phyloP scores from a whole-genome alignment of 2,888 invertebrate species.

The Cylindroiulus punctatus region DNA sequence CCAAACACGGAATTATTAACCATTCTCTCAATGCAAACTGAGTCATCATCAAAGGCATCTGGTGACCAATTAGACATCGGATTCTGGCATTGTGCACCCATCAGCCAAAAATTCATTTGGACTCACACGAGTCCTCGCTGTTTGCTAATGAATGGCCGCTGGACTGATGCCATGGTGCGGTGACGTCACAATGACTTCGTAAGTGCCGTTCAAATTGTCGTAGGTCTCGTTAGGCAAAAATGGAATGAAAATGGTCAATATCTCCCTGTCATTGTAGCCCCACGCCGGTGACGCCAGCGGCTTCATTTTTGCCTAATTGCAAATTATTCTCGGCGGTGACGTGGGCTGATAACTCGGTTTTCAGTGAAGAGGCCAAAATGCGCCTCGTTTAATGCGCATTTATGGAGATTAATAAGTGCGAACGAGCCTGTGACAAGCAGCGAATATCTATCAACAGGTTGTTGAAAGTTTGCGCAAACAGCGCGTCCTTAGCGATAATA shows the following conservation, averaged over 20 bases:
- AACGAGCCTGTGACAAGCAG: constrained; percentile 14
- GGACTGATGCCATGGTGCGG: background rate
- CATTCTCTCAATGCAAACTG: background rate
- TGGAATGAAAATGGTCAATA: background rate
- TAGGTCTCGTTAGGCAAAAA: background rate
- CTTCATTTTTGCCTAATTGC: constrained; percentile 35
- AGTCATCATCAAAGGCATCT: background rate
- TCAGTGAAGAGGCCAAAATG: background rate
- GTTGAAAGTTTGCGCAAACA: constrained; percentile 37
- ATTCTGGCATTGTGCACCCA: background rate
- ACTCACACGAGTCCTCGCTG: background rate
- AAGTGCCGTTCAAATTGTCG: background rate
- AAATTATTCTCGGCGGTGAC: background rate
- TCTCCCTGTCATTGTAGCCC: background rate
- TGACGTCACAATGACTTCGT: background rate
- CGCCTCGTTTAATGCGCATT: background rate
- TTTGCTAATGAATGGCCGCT: background rate
- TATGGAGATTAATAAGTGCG: background rate
- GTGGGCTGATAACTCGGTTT: background rate
- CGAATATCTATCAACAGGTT: constrained; percentile 47
- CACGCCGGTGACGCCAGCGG: background rate
- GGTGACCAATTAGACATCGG: constrained; percentile 16
- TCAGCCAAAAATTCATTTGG: background rate
- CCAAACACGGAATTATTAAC: too few relatives aligned
- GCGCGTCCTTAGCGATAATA: constrained; percentile 1